Percentiles rank a stretch among this genome's conserved stretches.
Conservation (phyloP, 2,113 vertebrate genomes). For the Calyptomena viridis region DNA sequence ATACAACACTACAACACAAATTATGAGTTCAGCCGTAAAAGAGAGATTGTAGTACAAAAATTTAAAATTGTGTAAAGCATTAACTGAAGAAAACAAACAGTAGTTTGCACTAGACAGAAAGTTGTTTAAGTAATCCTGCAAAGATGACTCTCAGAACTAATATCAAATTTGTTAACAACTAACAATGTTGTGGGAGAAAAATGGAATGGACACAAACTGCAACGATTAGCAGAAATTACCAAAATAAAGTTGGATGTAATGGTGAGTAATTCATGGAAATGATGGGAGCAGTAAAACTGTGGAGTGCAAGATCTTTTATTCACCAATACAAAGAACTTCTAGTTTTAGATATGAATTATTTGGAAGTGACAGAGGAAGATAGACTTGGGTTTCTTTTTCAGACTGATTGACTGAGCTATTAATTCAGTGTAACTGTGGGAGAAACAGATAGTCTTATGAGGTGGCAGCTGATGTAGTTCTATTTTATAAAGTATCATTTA, state of each 20-base stretch:
- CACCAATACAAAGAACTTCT: background rate
- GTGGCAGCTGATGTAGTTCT: background rate
- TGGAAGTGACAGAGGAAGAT: background rate
- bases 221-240: background rate
- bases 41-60: background rate
- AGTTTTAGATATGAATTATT: background rate
- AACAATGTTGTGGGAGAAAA: background rate
- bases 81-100: background rate
- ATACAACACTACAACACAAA: background rate
- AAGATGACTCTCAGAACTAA: background rate
- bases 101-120: background rate
- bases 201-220: background rate
- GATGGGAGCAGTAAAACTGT: background rate
- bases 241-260: background rate
- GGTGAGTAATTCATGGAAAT: background rate
- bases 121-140: background rate
- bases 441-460: conserved; percentile 7
- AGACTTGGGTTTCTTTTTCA: background rate
- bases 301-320: background rate
- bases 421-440: background rate
- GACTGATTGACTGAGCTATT: conserved; percentile 35
- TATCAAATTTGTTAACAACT: background rate
- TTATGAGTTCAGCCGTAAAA: background rate
- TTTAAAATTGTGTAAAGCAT: background rate
- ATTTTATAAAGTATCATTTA: conserved; percentile 27